A percentile compares a stretch with the other conserved stretches of the same genome.
Conservation (phyloP, 2,113 vertebrate species). For the Rattus rattus region DNA sequence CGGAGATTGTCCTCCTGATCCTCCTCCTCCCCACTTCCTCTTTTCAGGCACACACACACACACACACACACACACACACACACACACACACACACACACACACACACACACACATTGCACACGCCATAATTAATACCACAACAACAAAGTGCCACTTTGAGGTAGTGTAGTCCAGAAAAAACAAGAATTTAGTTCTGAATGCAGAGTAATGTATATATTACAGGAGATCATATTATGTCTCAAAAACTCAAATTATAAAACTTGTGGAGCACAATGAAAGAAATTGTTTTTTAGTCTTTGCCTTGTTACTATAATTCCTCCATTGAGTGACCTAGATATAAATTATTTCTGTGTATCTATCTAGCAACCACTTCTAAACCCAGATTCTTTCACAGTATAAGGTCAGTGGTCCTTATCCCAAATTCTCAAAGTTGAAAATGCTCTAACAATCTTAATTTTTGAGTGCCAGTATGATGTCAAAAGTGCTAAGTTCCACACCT, state of each 20-base stretch:
- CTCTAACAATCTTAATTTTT: neutral
- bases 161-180: neutral
- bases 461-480: neutral
- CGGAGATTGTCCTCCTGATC: neutral
- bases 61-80: neutral
- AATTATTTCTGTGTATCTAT: neutral
- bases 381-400: slow-evolving; percentile 31
- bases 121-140: too few relatives aligned
- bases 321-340: neutral
- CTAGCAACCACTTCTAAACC: slow-evolving; percentile 23
- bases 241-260: slow-evolving; percentile 49
- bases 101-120: neutral
- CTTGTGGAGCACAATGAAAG: neutral
- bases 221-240: neutral
- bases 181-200: slow-evolving; percentile 42
- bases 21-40: neutral
- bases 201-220: neutral
- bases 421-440: neutral
- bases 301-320: neutral
- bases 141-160: neutral
- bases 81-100: neutral
- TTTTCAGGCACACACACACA: neutral
- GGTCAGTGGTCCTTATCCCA: neutral
- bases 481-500: neutral
- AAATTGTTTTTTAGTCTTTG: slow-evolving; percentile 46